A percentile compares a stretch with the other conserved stretches of the same genome.
Conservation (phyloP, 2,113 vertebrate species). For the Proterorhinus semilunaris region DNA sequence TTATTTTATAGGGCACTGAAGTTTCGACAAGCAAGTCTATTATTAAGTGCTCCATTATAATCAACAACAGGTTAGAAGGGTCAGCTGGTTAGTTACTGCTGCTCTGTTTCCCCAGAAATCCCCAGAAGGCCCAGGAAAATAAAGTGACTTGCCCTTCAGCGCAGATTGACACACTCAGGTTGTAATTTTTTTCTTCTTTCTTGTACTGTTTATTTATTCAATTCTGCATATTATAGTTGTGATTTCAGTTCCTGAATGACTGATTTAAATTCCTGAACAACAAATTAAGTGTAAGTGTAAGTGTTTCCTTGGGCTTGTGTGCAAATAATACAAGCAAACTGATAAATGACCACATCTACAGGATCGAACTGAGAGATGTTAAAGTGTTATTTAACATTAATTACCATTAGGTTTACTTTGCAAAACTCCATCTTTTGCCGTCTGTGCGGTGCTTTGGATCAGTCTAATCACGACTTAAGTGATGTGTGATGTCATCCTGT, state of each 20-base stretch:
- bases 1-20: no score
- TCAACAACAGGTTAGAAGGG: conserved; percentile 32
- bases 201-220: no score
- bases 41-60: no score
- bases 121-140: conserved; percentile 14
- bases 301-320: no score
- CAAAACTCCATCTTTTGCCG: conserved; percentile 3
- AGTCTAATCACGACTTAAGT: conserved; percentile 12
- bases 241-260: no score
- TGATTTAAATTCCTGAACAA: no score
- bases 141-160: conserved; percentile 5
- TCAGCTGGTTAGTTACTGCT: conserved; percentile 27
- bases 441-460: conserved; percentile 21
- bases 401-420: not conserved
- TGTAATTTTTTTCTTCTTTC: no score
- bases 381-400: not conserved
- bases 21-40: no score
- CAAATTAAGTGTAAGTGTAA: no score
- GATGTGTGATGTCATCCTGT: conserved; percentile 43
- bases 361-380: not conserved
- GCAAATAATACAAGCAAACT: not conserved
- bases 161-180: conserved; percentile 3
- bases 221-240: no score
- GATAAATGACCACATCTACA: not conserved
- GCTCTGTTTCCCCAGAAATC: conserved; percentile 15